Evolutionary conservation across 2,113 vertebrate genomes (phyloP).

Genomic region (Nicator chloris): DNA sequence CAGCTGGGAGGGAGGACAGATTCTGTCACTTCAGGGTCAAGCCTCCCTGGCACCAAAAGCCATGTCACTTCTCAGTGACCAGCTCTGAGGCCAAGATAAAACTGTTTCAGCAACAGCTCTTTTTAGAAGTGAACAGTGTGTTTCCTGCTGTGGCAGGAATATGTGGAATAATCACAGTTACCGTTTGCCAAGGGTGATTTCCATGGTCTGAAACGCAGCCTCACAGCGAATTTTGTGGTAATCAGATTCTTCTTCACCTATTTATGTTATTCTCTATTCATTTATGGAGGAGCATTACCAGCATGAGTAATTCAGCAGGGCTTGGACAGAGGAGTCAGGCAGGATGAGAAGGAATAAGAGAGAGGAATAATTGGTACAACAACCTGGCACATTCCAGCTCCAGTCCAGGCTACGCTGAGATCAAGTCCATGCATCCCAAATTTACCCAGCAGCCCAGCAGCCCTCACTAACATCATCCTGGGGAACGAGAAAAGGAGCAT

Average conservation of each 20-base stretch:
- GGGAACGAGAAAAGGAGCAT: neutral
- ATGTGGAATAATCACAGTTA: neutral
- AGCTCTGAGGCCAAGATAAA: neutral
- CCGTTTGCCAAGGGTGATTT: neutral
- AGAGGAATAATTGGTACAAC: rapidly evolving
- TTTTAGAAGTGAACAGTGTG: neutral
- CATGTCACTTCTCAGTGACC: neutral
- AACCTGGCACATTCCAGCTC: neutral
- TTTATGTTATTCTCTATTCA: neutral
- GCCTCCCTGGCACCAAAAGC: neutral
- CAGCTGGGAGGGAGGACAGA: neutral
- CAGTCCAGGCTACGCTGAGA: neutral
- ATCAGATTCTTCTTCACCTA: neutral
- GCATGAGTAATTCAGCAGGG: neutral
- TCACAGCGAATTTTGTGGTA: neutral
- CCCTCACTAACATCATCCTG: neutral
- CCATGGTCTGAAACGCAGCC: neutral
- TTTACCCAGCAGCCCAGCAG: rapidly evolving
- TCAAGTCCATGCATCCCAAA: neutral
- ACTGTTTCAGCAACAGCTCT: neutral
- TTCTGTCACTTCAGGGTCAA: neutral
- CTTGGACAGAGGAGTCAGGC: neutral
- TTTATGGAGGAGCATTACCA: neutral
- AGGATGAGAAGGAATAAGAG: neutral
- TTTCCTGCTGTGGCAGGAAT: neutral